These are phyloP conservation scores for Agrotis ipsilon DNA, from an alignment of 2,888 invertebrate genomes.

Conservation along the genomic window DNA sequence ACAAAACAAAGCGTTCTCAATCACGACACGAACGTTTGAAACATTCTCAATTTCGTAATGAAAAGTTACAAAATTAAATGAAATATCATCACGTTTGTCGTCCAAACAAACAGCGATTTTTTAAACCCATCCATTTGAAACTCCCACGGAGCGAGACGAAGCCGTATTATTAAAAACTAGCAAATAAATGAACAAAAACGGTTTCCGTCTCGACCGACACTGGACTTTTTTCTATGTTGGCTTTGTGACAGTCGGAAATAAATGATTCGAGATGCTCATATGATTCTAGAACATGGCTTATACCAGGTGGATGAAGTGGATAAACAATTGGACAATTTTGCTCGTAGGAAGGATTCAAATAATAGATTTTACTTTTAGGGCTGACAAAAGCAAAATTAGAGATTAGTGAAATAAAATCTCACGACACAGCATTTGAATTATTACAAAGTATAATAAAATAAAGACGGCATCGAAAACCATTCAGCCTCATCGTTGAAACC, in stretches of 20 bases:
- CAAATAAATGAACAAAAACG: constrained; percentile 71
- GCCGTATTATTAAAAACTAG: constrained; percentile 68
- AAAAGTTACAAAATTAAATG: constrained; percentile 46
- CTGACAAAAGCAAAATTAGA: neutral
- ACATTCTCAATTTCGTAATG: constrained; percentile 48
- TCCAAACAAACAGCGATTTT: constrained; percentile 47
- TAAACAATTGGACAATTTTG: neutral
- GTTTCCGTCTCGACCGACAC: constrained; percentile 63
- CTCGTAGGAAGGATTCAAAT: neutral
- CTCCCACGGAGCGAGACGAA: constrained; percentile 68
- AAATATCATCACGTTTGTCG: constrained; percentile 51
- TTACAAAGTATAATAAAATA: too few relatives aligned
- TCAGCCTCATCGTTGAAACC: constrained; percentile 21
- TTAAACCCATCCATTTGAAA: constrained; percentile 51
- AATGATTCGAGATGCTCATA: constrained; percentile 35
- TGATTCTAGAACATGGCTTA: neutral
- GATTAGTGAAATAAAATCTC: neutral
- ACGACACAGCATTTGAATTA: neutral
- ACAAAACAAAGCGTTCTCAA: constrained; percentile 47
- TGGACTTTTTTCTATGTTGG: constrained; percentile 37
- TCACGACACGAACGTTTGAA: constrained; percentile 34
- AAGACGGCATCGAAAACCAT: neutral
- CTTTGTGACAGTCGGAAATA: constrained; percentile 37
- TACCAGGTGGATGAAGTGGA: neutral
- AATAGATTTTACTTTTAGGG: neutral